Conservation (phyloP, 2,797 vertebrate genomes). For the Phataginus tetradactyla region DNA sequence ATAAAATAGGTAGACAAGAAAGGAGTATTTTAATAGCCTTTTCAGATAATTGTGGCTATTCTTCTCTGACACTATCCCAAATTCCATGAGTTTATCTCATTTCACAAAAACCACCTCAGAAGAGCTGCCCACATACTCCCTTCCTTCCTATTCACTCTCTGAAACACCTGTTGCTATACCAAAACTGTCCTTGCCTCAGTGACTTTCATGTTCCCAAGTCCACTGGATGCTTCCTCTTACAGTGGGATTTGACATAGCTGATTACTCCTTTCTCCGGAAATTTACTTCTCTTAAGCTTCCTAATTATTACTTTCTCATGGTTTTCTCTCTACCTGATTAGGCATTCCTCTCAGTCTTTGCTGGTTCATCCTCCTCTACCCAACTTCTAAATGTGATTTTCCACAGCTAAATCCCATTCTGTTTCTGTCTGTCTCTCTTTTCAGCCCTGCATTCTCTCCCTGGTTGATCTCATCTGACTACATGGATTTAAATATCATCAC, state of each 20-base stretch:
- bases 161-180: background rate
- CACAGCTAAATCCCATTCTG: background rate
- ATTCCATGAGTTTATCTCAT: background rate
- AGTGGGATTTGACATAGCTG: background rate
- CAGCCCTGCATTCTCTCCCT: background rate
- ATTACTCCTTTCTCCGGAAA: background rate
- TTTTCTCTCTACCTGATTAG: background rate
- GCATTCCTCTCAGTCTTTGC: background rate
- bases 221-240: background rate
- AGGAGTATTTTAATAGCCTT: background rate
- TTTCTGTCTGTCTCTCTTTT: background rate
- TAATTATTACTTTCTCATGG: background rate
- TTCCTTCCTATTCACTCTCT: background rate
- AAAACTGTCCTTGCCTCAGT: background rate
- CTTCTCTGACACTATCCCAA: constrained; percentile 27
- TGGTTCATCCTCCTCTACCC: background rate
- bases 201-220: background rate
- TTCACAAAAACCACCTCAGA: background rate
- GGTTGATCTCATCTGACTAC: background rate
- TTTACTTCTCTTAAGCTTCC: background rate
- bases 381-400: background rate
- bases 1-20: background rate
- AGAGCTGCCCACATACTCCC: background rate
- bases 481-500: background rate
- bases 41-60: background rate